Base-by-base conservation (phyloP, 2,797 vertebrate species). In the Petrocephalus sullivani region DNA sequence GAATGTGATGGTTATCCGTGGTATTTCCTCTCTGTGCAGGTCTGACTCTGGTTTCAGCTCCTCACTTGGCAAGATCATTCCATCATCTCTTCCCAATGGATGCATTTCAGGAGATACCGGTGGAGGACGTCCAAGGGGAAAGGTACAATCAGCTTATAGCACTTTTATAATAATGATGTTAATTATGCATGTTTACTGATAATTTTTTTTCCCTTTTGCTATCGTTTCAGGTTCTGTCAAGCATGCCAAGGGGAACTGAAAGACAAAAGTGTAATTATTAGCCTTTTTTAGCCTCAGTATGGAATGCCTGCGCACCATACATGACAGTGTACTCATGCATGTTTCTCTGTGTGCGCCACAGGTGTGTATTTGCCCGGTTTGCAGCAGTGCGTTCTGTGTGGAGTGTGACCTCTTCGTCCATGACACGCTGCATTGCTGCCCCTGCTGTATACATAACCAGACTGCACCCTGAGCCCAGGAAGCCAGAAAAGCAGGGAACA, bases 321-420 rank as follows among this genome's bases (percentile, higher is more conserved):
- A n/a, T 61, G 19, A 49, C 4, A 10, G 14, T 85, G 83, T 14
- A 16, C 9, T 51, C 6, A 3, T 41, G 67, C 86, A 5, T 33
- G 2, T 51, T 16, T 37, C 6, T 8, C 87, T 41, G 0, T 81
- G 89, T 87, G 89, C n/a, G 37, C 71, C 92, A 2, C 91, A 99
- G 98, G 94, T 97, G 46, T 99, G 96, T 88, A 41, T 92, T 3
- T 99, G 98, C 91, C 94, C 94, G 2, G 93, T 92, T 0, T 99
- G 98, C 92, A 92, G 91, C 86, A 95, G 93, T 6, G 94, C 94
- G 9, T 99, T 98, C 94, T 99, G 98, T 51, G 90, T 97, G 91
- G 98, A 99, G 57, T 99, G 98, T 1, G 98, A 99, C 89, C 78
- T 99, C 90, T 99, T 99, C 94, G 93, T 99, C 94, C 98, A 99